Percentiles rank a stretch among this genome's conserved stretches.
phyloP scores from a whole-genome alignment of 35 echinoderm and acorn worm genomes.

The Anneissia japonica region DNA sequence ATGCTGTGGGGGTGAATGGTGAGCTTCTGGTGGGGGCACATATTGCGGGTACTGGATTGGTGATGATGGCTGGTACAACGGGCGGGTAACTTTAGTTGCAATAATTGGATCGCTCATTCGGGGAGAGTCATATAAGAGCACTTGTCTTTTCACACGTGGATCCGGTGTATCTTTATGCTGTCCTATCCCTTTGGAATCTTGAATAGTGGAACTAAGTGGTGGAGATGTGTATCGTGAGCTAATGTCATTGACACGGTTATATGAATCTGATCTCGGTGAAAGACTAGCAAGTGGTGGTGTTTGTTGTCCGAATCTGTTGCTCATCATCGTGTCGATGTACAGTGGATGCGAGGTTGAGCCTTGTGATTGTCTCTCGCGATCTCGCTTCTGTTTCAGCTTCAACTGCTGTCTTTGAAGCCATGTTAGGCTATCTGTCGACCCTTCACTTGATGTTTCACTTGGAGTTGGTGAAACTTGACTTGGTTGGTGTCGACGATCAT shows the following conservation, averaged over 20 bases:
- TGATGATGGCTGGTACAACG: neutral
- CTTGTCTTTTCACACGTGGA: neutral
- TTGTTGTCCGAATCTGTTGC: neutral
- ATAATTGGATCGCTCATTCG: neutral
- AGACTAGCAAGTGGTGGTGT: neutral
- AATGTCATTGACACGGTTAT: neutral
- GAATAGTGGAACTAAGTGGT: neutral
- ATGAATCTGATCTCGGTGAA: neutral
- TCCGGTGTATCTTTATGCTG: neutral
- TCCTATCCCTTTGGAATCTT: neutral
- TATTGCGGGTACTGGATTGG: neutral
- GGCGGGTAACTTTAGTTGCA: neutral
- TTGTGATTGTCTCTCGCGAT: neutral
- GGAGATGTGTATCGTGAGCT: neutral
- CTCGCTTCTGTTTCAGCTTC: slow-evolving; percentile 22
- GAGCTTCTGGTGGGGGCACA: neutral
- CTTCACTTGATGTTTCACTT: neutral
- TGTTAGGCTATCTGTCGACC: slow-evolving; percentile 5
- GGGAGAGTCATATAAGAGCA: neutral
- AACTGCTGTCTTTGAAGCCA: slow-evolving; percentile 51
- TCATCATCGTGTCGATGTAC: neutral
- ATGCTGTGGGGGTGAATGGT: neutral
- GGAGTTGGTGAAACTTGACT: neutral
- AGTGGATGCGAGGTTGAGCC: neutral
- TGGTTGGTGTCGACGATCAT: neutral